Evolutionary conservation across 2,797 vertebrate genomes (phyloP), one percentile per base, ranked within the genome.

Genomic region (Sebastes cheni): DNA sequence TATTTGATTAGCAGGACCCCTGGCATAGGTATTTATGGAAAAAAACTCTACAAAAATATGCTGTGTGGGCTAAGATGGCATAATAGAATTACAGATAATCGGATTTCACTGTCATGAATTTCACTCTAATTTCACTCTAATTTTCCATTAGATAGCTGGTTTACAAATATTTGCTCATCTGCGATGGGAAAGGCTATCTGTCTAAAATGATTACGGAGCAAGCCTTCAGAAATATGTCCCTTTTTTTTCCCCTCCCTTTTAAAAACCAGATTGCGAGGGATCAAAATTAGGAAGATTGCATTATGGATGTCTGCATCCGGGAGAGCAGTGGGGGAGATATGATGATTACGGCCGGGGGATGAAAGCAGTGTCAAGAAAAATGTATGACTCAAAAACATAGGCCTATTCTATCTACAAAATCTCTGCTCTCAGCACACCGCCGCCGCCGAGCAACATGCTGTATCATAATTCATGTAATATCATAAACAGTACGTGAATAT

Each of bases 101-200:
- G 91, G 97, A 99, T 99, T 99, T 99, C 96, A 97, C 97, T 97
- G 97, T 99, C 98, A 98, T 99, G 98, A 99, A 99, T 99, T 99
- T 99, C 98, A 97, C 98, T 99, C 98, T 99, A 99, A 99, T 99
- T 99, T 99, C 98, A 98, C 97, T 99, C 96, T 99, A 99, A 99
- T 99, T 99, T 99, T 99, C 98, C 98, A 99, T 99, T 99, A 99
- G 98, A 99, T 99, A 99, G 98, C 98, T 98, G 98, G 98, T 99
- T 99, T 99, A 99, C 98, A 99, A 99, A 99, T 99, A 99, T 99
- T 99, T 98, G 98, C 98, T 99, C 98, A 98, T 99, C 98, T 98
- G 97, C 97, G 97, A 99, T 99, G 97, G 97, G 97, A 98, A 98
- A 98, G 98, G 97, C 95, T 96, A 96, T 96, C 98, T 96, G 97